Evolutionary conservation across 2,113 vertebrate genomes (phyloP).

Genomic region (Atrichornis clamosus): DNA sequence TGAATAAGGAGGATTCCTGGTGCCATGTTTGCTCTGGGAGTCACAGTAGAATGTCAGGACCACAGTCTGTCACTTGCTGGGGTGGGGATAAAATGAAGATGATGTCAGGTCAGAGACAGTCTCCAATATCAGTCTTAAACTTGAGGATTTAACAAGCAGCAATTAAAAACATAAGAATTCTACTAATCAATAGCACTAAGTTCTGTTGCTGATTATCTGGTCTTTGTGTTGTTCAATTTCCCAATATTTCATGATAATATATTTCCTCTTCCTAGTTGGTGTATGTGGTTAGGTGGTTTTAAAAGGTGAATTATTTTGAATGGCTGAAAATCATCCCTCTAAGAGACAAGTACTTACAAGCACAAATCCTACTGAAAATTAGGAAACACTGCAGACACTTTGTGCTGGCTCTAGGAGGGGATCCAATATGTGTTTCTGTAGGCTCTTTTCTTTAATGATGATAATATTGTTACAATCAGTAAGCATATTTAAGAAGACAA

Average conservation of each 20-base stretch:
- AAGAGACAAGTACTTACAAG: background rate
- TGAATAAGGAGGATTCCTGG: background rate
- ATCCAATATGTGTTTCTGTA: background rate
- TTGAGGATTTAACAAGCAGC: background rate
- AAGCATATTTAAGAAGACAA: background rate
- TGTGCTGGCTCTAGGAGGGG: background rate
- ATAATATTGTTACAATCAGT: background rate
- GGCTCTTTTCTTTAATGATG: background rate
- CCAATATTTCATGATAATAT: background rate
- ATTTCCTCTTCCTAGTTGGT: background rate
- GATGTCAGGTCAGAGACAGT: background rate
- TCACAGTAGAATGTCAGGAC: background rate
- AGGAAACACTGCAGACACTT: background rate
- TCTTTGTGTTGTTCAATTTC: background rate
- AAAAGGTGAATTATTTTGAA: background rate
- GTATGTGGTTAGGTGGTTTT: background rate
- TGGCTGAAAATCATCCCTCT: background rate
- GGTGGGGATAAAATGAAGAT: background rate
- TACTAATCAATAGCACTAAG: background rate
- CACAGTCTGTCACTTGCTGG: background rate
- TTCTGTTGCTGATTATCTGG: background rate
- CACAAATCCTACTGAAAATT: background rate
- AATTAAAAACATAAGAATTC: background rate
- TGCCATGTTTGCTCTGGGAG: background rate
- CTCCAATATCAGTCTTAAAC: background rate